Evolutionary conservation across 2,113 vertebrate genomes (phyloP).

Genomic region (Egretta garzetta): DNA sequence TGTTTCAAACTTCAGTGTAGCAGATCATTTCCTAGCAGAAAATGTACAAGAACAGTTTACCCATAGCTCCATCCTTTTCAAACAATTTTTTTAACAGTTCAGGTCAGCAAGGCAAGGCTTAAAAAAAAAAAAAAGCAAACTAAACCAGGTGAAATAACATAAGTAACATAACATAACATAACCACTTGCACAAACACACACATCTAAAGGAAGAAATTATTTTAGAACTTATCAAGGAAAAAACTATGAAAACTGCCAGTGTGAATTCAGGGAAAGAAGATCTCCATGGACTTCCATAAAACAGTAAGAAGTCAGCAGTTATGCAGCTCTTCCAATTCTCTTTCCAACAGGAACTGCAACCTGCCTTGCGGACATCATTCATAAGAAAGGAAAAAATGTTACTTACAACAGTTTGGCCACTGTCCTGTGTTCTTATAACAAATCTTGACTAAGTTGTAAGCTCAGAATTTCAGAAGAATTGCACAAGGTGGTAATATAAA

Average conservation of each 20-base stretch:
- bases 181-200: not conserved
- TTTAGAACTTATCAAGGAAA: not conserved
- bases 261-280: not conserved
- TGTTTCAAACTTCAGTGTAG: not conserved
- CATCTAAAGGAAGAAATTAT: not conserved
- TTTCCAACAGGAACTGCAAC: not conserved
- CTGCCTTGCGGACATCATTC: not conserved
- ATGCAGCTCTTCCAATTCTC: not conserved
- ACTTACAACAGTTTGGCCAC: not conserved
- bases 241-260: not conserved
- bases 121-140: not conserved
- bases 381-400: not conserved
- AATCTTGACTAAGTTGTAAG: not conserved
- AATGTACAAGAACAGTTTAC: not conserved
- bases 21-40: not conserved
- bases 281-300: not conserved
- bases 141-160: not conserved
- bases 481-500: not conserved
- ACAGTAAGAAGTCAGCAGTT: not conserved
- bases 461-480: not conserved
- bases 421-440: not conserved
- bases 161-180: not conserved
- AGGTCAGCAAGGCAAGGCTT: not conserved
- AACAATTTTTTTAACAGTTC: not conserved
- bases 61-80: not conserved